phyloP scores from a whole-genome alignment of 2,888 invertebrate genomes.

The Folsomia manolachei region DNA sequence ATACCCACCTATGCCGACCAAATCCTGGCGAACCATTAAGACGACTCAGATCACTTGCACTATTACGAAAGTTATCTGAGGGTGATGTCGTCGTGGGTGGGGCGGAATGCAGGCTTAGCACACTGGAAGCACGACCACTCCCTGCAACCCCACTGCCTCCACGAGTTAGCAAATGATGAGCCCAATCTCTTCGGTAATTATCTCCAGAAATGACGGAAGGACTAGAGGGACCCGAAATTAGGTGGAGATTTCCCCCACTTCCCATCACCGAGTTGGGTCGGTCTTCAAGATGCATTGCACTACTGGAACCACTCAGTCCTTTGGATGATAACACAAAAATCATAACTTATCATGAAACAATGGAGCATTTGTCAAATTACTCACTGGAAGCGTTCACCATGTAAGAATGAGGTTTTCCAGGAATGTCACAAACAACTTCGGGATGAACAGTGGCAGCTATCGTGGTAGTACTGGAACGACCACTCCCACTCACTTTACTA shows the following conservation, averaged over 20 bases:
- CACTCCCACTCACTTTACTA: constrained; percentile 37
- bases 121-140: constrained; percentile 38
- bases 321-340: neutral
- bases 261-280: constrained; percentile 44
- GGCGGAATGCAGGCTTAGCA: constrained; percentile 45
- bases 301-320: constrained; percentile 50
- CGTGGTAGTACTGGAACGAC: constrained; percentile 27
- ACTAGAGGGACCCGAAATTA: constrained; percentile 24
- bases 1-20: constrained; percentile 26
- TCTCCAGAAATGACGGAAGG: constrained; percentile 55
- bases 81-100: constrained; percentile 30
- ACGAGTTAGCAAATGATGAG: constrained; percentile 55
- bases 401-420: constrained; percentile 51
- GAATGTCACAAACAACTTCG: constrained; percentile 62
- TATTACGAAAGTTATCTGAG: constrained; percentile 39
- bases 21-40: constrained; percentile 27
- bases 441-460: constrained; percentile 59
- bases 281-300: constrained; percentile 46
- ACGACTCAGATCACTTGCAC: constrained; percentile 41
- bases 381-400: constrained; percentile 49
- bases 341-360: neutral
- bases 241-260: constrained; percentile 12
- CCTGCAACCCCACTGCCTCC: constrained; percentile 30
- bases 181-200: constrained; percentile 72
- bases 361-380: constrained; percentile 2